A percentile compares a stretch with the other conserved stretches of the same genome.
phyloP scores from a whole-genome alignment of 2,113 vertebrate genomes.

The Bubo scandiacus region DNA sequence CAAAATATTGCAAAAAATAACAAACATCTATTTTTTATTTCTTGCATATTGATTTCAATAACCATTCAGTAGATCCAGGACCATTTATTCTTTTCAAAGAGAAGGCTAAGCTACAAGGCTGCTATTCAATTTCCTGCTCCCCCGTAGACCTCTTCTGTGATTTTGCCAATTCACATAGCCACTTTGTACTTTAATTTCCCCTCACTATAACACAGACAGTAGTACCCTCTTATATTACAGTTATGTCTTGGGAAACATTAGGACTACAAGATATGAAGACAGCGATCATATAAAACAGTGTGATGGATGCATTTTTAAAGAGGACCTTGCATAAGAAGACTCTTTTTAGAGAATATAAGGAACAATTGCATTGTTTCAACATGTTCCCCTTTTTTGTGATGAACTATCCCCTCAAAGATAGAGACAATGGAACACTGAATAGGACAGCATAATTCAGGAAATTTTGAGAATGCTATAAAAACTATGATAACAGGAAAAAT shows the following conservation, averaged over 20 bases:
- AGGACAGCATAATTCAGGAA: neutral
- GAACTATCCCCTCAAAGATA: neutral
- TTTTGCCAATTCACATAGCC: neutral
- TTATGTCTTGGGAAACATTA: neutral
- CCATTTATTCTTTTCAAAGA: neutral
- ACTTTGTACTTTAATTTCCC: constrained; percentile 15
- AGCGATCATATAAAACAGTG: neutral
- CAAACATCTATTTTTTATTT: neutral
- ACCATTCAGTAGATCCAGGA: neutral
- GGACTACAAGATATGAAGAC: neutral
- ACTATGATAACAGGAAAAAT: neutral
- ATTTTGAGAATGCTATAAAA: neutral
- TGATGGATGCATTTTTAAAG: neutral
- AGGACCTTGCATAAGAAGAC: neutral
- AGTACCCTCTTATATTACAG: neutral
- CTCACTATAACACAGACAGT: neutral
- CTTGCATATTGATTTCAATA: neutral
- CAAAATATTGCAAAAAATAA: neutral
- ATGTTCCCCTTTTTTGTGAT: neutral
- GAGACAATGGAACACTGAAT: neutral
- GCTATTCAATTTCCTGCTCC: constrained; percentile 16
- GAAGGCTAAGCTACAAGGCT: neutral
- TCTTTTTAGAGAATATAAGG: neutral
- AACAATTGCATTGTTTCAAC: neutral
- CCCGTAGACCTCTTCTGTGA: constrained; percentile 3